These are phyloP conservation scores for Prietella phreatophila DNA, from an alignment of 2,113 vertebrate species.

Conservation along the genomic window DNA sequence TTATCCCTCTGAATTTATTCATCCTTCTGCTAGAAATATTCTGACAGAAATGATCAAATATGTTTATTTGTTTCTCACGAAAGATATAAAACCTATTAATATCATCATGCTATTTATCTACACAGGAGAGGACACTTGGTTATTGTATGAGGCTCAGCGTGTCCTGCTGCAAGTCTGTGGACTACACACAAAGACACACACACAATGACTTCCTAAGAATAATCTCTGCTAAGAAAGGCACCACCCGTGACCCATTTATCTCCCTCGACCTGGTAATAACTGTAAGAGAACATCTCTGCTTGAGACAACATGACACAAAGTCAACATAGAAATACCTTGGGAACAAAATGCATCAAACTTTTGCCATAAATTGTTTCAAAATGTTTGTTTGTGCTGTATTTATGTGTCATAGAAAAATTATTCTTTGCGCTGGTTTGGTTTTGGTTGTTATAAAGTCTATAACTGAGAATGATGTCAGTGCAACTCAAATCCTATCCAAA, in stretches of 20 bases:
- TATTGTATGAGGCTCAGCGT: constrained; percentile 65
- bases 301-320: neutral
- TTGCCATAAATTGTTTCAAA: neutral
- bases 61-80: neutral
- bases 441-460: neutral
- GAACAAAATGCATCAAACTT: neutral
- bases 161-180: constrained; percentile 52
- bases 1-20: neutral
- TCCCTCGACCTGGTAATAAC: constrained; percentile 49
- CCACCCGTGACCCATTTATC: constrained; percentile 40
- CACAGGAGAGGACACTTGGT: constrained; percentile 57
- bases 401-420: neutral
- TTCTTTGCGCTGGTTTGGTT: neutral
- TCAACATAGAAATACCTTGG: neutral
- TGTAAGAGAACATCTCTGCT: constrained; percentile 41
- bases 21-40: neutral
- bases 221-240: constrained; percentile 60
- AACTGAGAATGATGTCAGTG: neutral
- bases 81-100: neutral
- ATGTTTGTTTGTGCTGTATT: neutral
- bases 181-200: constrained; percentile 57
- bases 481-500: neutral
- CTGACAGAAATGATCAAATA: neutral
- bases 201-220: constrained; percentile 63
- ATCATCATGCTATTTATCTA: constrained; percentile 12